Percentiles rank a stretch among this genome's conserved stretches.
These are phyloP conservation scores for Orientallactaga sibirica DNA, from an alignment of 2,797 vertebrate species.

Conservation along the genomic window DNA sequence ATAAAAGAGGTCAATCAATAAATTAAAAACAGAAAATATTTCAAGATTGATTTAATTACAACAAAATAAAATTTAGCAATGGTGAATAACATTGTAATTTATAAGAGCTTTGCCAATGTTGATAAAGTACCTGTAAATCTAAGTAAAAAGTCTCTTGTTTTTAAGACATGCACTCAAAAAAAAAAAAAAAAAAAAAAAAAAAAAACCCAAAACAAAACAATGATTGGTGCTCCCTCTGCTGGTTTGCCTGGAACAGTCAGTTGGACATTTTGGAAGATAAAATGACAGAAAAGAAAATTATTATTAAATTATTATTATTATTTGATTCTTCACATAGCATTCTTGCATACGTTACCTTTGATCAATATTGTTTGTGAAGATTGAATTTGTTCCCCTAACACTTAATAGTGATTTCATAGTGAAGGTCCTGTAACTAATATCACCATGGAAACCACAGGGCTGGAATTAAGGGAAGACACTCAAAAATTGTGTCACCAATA, in stretches of 20 bases:
- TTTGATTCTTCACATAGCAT: conserved; percentile 17
- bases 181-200: neutral
- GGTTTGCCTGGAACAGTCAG: conserved; percentile 71
- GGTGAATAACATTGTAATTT: conserved; percentile 58
- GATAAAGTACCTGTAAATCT: conserved; percentile 9
- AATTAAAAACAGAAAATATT: conserved; percentile 29
- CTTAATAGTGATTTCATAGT: neutral
- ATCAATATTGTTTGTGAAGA: neutral
- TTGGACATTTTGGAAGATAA: neutral
- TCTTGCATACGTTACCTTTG: neutral
- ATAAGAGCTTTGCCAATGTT: conserved; percentile 43
- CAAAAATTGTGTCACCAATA: neutral
- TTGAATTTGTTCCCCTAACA: neutral
- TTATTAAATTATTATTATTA: conserved; percentile 16
- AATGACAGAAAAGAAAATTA: neutral
- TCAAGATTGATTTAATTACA: conserved; percentile 18
- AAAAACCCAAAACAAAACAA: neutral
- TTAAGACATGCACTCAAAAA: neutral
- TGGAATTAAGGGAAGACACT: neutral
- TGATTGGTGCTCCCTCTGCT: conserved; percentile 88
- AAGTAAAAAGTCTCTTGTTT: neutral
- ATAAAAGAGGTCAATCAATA: no score
- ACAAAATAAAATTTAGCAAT: conserved; percentile 5
- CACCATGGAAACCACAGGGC: neutral
- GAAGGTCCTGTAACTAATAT: neutral